These are phyloP conservation scores for Rachycentron canadum DNA, from an alignment of 2,797 vertebrate genomes.

Conservation along the genomic window DNA sequence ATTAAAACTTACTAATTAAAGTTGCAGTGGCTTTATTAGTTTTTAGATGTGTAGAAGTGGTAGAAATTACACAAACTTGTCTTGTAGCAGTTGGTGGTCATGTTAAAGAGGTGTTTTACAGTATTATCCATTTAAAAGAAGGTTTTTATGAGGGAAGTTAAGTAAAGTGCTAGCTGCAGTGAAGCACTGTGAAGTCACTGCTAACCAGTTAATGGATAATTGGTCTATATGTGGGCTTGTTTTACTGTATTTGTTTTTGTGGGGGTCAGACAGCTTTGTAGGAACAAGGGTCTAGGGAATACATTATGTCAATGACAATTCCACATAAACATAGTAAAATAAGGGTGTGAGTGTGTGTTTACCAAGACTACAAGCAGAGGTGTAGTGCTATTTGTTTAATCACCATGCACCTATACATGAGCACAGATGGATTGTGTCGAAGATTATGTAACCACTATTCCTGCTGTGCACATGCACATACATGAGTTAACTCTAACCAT, in stretches of 20 bases:
- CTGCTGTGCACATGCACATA: no score
- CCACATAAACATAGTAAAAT: no score
- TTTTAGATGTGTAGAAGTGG: conserved; percentile 20
- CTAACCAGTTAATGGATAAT: conserved; percentile 13
- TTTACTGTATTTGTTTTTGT: no score
- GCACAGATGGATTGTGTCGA: no score
- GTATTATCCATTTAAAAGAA: conserved; percentile 29
- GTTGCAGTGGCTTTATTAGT: conserved; percentile 8
- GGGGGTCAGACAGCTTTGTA: no score
- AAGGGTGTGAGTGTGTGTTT: neutral
- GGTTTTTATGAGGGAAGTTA: conserved; percentile 45
- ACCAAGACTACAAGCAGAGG: no score
- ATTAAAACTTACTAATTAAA: conserved; percentile 10
- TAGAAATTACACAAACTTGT: conserved; percentile 5
- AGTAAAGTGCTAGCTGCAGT: conserved; percentile 17
- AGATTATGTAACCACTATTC: no score
- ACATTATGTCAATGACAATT: no score
- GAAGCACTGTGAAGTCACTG: conserved; percentile 42
- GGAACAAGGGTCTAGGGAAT: no score
- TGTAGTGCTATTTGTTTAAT: no score
- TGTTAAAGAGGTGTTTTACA: conserved; percentile 28
- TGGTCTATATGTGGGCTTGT: conserved; percentile 8
- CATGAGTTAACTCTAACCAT: no score
- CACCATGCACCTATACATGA: no score
- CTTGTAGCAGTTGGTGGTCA: conserved; percentile 27